Evolutionary conservation across 2,113 vertebrate genomes (phyloP).

Genomic region (Crotalus viridis): DNA sequence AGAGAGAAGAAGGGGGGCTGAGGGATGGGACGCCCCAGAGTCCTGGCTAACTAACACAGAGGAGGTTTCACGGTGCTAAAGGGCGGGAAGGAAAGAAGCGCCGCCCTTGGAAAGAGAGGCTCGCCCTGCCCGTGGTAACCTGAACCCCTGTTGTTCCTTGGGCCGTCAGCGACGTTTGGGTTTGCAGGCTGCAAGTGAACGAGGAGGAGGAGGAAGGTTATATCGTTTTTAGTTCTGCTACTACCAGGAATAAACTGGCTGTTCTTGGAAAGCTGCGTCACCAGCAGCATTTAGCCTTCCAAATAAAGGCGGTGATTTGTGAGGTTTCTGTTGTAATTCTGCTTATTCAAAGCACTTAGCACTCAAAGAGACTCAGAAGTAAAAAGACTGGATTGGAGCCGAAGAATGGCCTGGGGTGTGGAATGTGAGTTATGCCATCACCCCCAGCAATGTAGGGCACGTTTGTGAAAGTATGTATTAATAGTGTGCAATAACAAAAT

Average conservation of each 20-base stretch:
- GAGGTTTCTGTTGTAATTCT: background rate
- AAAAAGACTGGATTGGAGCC: background rate
- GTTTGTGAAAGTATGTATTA: background rate
- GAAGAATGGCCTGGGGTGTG: background rate
- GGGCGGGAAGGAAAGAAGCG: background rate
- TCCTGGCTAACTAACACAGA: conserved; percentile 35
- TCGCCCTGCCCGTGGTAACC: no score
- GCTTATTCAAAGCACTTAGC: background rate
- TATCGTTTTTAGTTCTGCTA: background rate
- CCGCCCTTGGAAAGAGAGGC: background rate
- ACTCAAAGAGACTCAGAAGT: background rate
- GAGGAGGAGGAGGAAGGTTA: background rate
- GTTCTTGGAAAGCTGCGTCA: background rate
- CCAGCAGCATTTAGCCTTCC: background rate
- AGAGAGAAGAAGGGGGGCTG: conserved; percentile 46
- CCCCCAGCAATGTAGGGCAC: background rate
- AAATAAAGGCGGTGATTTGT: background rate
- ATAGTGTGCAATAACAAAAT: background rate
- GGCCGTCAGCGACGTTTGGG: background rate
- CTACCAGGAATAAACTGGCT: background rate
- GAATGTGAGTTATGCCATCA: background rate
- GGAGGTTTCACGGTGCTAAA: no score
- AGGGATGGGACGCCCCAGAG: background rate
- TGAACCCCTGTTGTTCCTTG: background rate
- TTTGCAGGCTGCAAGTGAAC: background rate